These are phyloP conservation scores for Cherax destructor DNA, from an alignment of 1,140 invertebrate genomes.

Conservation along the genomic window DNA sequence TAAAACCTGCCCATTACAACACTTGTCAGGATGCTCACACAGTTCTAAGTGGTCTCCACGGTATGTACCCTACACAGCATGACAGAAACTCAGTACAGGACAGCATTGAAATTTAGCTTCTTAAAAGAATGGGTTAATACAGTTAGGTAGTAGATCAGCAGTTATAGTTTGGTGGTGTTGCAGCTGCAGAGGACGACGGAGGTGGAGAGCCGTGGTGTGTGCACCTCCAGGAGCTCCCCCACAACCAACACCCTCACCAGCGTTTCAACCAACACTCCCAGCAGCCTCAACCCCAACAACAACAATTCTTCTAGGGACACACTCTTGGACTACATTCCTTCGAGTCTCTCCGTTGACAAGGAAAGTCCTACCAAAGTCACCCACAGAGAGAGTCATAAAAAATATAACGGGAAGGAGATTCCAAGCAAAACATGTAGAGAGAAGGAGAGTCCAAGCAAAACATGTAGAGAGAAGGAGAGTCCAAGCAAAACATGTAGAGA, in stretches of 20 bases:
- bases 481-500: background rate
- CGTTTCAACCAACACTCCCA: background rate
- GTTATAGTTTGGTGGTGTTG: conserved; percentile 14
- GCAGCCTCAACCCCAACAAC: background rate
- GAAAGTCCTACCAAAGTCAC: conserved; percentile 7
- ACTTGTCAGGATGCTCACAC: too few relatives aligned
- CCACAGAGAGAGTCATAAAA: background rate
- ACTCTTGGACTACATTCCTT: background rate
- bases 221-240: conserved; percentile 13
- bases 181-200: conserved; percentile 40
- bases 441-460: conserved; percentile 5
- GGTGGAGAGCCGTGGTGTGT: conserved; percentile 52
- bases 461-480: conserved; percentile 4
- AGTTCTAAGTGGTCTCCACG: too few relatives aligned
- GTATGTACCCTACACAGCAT: too few relatives aligned
- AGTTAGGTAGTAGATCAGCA: too few relatives aligned
- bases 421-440: background rate
- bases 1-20: too few relatives aligned
- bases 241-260: conserved; percentile 7
- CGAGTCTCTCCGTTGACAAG: background rate
- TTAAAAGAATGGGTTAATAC: too few relatives aligned
- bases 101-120: too few relatives aligned
- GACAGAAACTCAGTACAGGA: too few relatives aligned
- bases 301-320: background rate
- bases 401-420: conserved; percentile 6